Evolutionary conservation across 2,113 vertebrate genomes (phyloP), one percentile per base, ranked within the genome.

Genomic region (Probosciger aterrimus): DNA sequence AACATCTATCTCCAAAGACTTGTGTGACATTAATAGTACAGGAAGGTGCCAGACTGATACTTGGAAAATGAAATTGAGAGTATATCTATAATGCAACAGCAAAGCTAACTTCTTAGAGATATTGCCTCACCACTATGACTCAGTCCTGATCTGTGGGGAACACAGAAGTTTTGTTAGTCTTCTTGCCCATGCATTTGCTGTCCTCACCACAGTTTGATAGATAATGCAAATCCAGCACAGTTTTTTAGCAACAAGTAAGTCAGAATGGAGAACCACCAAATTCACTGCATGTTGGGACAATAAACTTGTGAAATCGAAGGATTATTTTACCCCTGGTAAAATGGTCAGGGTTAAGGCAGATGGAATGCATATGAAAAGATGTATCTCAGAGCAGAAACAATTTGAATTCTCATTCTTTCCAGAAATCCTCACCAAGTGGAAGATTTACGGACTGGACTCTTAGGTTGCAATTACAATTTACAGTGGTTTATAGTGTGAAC

Each of bases 1-100:
- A 93, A 63, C 5, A 37, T 84, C 75, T 92, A 68, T 53, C 39
- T 83, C n/a, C 22, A 14, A 93, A 80, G 33, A 64, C 76, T 64
- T 81, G 6, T 53, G 68, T 92, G 67, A 73, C 14, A 67, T 83
- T 12, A 83, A 23, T 39, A 62, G 22, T 55, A 49, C 27, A 64
- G 19, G 16, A 10, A 41, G n/a, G 18, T 63, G 24, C 7, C n/a
- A 82, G 19, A 57, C 13, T 20, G 30, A 84, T 43, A 74, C 20
- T 39, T 50, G 30, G 28, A 83, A 88, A 92, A 88, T 59, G 8
- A 90, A 82, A 81, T 82, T 88, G 31, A 37, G 24, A 30, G 7
- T 77, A 69, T 73, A 75, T 64, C 23, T 82, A 23, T 57, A 91
- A 76, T 9, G 23, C 13, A 82, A 14, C 22, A 87, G 41, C 18